A percentile compares a stretch with the other conserved stretches of the same genome.
phyloP scores from a whole-genome alignment of 2,113 vertebrate genomes.

The Aspiorhynchus laticeps region DNA sequence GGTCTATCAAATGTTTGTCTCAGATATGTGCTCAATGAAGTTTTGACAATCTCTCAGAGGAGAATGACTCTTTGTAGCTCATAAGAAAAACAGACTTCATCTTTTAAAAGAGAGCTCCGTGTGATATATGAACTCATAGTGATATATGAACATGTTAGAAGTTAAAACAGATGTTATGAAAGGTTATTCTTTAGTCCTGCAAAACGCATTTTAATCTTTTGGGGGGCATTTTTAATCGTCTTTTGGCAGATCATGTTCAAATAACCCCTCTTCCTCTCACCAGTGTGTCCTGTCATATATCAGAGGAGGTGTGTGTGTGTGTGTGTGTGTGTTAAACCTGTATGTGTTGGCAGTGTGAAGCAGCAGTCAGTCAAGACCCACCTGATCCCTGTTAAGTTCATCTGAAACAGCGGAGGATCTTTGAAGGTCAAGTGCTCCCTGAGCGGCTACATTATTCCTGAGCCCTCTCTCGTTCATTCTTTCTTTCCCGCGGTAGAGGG shows the following conservation, averaged over 20 bases:
- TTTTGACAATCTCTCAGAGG: conserved; percentile 28
- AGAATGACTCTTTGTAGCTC: conserved; percentile 7
- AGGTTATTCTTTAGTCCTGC: conserved; percentile 67
- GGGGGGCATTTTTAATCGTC: conserved; percentile 53
- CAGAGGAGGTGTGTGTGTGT: conserved; percentile 31
- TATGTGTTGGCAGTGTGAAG: conserved; percentile 24
- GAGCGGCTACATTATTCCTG: conserved; percentile 46
- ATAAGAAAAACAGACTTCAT: conserved; percentile 22
- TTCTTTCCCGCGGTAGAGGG: conserved; percentile 8
- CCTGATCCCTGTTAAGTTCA: conserved; percentile 70
- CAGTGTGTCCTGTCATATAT: conserved; percentile 29
- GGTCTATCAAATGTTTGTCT: conserved; percentile 3
- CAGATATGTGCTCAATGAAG: not conserved
- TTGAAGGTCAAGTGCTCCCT: conserved; percentile 73
- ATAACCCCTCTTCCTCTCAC: conserved; percentile 27
- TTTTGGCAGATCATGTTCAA: conserved; percentile 54
- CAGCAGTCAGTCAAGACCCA: conserved; percentile 55
- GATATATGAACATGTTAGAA: conserved; percentile 60
- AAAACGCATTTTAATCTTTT: conserved; percentile 66
- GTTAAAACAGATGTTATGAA: conserved; percentile 67
- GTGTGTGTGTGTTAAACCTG: conserved; percentile 42
- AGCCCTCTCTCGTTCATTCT: conserved; percentile 4
- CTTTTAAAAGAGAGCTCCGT: conserved; percentile 5
- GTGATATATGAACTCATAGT: conserved; percentile 32
- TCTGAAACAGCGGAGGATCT: conserved; percentile 63